These are phyloP conservation scores for Platysternon megacephalum DNA, from an alignment of 2,113 vertebrate species.

Conservation along the genomic window DNA sequence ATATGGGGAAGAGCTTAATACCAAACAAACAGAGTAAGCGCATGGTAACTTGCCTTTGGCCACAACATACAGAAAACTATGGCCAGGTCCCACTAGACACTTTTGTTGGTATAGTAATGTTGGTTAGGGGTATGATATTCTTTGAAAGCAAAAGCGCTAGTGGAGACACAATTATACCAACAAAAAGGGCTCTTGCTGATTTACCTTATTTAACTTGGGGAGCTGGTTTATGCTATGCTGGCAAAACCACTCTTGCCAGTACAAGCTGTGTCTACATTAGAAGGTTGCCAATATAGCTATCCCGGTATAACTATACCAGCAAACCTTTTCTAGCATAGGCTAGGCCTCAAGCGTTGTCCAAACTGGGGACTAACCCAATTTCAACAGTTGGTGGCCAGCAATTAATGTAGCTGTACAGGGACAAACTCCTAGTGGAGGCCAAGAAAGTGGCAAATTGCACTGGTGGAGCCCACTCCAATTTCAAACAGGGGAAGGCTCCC, in stretches of 20 bases:
- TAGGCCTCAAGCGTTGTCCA: background rate
- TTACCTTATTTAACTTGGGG: background rate
- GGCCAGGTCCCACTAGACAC: background rate
- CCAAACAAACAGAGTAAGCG: background rate
- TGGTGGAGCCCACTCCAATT: background rate
- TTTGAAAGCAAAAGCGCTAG: background rate
- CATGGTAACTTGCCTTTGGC: accelerated
- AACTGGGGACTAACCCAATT: background rate
- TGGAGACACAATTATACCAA: background rate
- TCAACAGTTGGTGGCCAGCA: background rate
- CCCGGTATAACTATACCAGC: too few relatives aligned
- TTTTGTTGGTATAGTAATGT: slow-evolving; percentile 24
- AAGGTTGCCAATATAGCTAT: background rate
- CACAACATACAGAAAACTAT: background rate
- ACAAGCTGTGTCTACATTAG: background rate
- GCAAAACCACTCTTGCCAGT: background rate
- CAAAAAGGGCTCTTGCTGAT: background rate
- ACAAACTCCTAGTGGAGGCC: background rate
- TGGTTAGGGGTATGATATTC: slow-evolving; percentile 43
- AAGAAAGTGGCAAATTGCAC: background rate
- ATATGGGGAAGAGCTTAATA: background rate
- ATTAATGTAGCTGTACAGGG: background rate
- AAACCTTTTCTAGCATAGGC: background rate
- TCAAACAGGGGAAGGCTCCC: background rate
- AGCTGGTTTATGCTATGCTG: background rate